Base-by-base conservation (phyloP, 2,797 vertebrate genomes). In the Ispidina picta region DNA sequence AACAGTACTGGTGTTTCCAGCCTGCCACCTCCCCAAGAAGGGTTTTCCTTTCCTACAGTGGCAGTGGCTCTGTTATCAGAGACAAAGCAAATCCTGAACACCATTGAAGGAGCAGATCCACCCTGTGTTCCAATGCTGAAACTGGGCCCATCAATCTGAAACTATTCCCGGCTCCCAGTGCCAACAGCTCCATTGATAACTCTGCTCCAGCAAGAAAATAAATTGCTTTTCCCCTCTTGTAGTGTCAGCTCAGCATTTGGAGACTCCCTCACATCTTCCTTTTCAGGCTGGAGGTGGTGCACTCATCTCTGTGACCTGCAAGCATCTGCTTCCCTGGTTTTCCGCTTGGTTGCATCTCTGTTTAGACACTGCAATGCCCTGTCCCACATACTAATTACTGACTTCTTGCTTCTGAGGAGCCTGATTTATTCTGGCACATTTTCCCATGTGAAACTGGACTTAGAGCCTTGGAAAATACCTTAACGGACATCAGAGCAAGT, bases 321-420 rank as follows among this genome's bases (percentile, higher is more conserved):
- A 97, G 97, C 97, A 95, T 97, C 97, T 97, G 95, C 94, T 94
- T 95, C 80, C 89, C 92, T 94, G 95, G 92, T 97, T 98, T 98
- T 98, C 97, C 71, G 95, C 98, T 97, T 95, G 88, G 41, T 63
- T 96, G 97, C 97, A 39, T 96, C 96, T 92, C 96, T 96, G 96
- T 97, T 98, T 97, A 97, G 97, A 97, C 95, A 94, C 80, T 58
- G 91, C 96, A 58, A 3, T 95, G 97, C 96, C 90, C 95, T 83
- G 92, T 97, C 97, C 97, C 96, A 98, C 98, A 98, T 98, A 97
- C 97, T 98, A 98, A 98, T 98, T 97, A 97, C 97, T 96, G 94
- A 97, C 98, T 97, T 97, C 75, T 94, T 97, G 95, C 96, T 97
- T 96, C 96, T 93, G 94, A 91, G 63, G 88, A 94, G 87, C 96